Evolutionary conservation across 2,888 invertebrate genomes (phyloP).

Genomic region (Kryphioiulus occultus): DNA sequence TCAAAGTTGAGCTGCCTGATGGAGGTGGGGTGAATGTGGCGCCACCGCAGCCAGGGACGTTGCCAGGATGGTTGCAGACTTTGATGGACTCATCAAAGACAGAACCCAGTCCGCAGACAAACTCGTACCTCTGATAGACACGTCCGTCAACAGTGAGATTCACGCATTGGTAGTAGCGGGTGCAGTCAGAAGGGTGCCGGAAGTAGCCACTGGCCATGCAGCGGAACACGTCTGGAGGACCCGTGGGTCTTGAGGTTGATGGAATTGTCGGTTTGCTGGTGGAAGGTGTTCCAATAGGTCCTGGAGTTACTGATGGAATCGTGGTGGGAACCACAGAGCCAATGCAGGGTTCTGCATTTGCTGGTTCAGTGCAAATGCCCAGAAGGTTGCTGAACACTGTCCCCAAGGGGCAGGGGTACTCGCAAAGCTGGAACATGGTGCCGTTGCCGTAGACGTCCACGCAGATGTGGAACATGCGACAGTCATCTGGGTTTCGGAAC

Average conservation of each 20-base stretch:
- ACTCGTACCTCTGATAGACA: slow-evolving; percentile 54
- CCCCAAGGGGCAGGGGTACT: slow-evolving; percentile 49
- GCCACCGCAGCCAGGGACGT: slow-evolving; percentile 47
- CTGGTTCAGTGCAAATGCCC: slow-evolving; percentile 40
- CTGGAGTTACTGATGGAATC: neutral
- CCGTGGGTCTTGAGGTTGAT: neutral
- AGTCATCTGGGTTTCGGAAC: slow-evolving; percentile 49
- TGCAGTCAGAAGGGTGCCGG: slow-evolving; percentile 59
- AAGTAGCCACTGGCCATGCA: slow-evolving; percentile 56
- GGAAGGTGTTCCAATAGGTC: neutral
- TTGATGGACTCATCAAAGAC: slow-evolving; percentile 56
- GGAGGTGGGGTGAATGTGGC: neutral
- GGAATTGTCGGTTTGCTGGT: neutral
- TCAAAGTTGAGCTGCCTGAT: neutral
- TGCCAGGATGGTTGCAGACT: slow-evolving; percentile 56
- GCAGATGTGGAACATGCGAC: slow-evolving; percentile 47
- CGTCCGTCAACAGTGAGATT: slow-evolving; percentile 42
- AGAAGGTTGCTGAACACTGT: slow-evolving; percentile 47
- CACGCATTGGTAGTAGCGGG: slow-evolving; percentile 55
- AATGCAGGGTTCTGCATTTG: slow-evolving; percentile 47
- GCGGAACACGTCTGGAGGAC: slow-evolving; percentile 35
- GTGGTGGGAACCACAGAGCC: neutral
- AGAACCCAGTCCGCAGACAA: slow-evolving; percentile 56
- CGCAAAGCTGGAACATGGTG: slow-evolving; percentile 50
- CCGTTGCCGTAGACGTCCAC: slow-evolving; percentile 52